Evolutionary conservation across 1,140 invertebrate species (phyloP).

Genomic region (Musca domestica): DNA sequence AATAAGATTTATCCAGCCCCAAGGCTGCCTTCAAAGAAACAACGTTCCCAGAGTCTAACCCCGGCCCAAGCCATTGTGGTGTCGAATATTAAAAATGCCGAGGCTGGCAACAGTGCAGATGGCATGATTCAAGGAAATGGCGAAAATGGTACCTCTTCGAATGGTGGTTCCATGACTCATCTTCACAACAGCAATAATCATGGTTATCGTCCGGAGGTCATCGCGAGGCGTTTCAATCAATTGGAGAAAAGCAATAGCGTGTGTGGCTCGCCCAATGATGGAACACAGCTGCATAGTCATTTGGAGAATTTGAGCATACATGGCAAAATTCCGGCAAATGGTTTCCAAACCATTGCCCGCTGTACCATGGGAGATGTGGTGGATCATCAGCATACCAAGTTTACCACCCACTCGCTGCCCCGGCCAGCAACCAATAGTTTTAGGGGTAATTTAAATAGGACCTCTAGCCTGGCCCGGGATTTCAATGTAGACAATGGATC

Average conservation of each 20-base stretch:
- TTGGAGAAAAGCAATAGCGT: slow-evolving; percentile 23
- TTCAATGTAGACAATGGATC: slow-evolving; percentile 54
- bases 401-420: slow-evolving; percentile 61
- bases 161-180: slow-evolving; percentile 4
- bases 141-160: neutral
- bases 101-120: slow-evolving; percentile 40
- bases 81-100: slow-evolving; percentile 36
- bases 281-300: slow-evolving; percentile 2
- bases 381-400: slow-evolving; percentile 48
- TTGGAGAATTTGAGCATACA: slow-evolving; percentile 14
- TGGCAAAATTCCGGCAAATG: slow-evolving; percentile 35
- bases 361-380: slow-evolving; percentile 40
- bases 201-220: neutral
- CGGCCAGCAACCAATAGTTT: slow-evolving; percentile 47
- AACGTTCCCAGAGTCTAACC: slow-evolving; percentile 66
- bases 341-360: slow-evolving; percentile 47
- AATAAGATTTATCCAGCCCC: slow-evolving; percentile 58
- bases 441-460: slow-evolving; percentile 34
- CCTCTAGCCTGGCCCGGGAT: slow-evolving; percentile 54
- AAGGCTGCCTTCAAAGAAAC: slow-evolving; percentile 66
- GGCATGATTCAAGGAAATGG: slow-evolving; percentile 24
- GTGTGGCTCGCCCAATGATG: slow-evolving; percentile 5
- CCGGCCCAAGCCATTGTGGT: slow-evolving; percentile 57
- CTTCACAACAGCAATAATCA: neutral
- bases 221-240: slow-evolving; percentile 23